Base-by-base conservation (phyloP, 2,888 invertebrate species). In the Lottia gigantea region DNA sequence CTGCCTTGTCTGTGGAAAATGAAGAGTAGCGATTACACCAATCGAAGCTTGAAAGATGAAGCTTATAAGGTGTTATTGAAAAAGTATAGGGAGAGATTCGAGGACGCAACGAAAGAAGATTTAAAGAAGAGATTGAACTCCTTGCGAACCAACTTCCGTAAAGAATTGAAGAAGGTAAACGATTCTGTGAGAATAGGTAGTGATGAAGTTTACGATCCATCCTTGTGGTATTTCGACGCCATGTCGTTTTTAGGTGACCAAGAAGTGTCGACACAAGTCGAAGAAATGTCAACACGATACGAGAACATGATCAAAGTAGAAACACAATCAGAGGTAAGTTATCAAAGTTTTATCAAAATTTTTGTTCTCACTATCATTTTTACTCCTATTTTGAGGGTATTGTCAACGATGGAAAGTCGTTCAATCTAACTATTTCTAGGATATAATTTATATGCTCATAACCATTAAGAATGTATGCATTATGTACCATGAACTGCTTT, bases 1-100 rank as follows among this genome's bases (percentile, higher is more conserved):
- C 64, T 77, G 49, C 81, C 79, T 46, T 74, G 71, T 63, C 73
- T 82, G 49, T 83, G 82, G 82, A 78, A 81, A 70, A 67, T 80
- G 12, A 80, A 80, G 71, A 72, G 72, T 69, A 70, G 74, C 26
- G 81, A 83, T 16, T 81, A 82, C 73, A 74, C 65, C 19, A 75
- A 82, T 71, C 72, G 79, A 67, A 64, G 66, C 15, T 73, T 72
- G 71, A 82, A 80, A 71, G 75, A 75, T 14, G 64, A 65, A 46
- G 75, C 74, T 15, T 74, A 74, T 62, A 49, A 49, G 12, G 62
- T 46, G n/a, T 68, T 74, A 16, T 19, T 73, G 73, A 68, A 16
- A 55, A 76, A 76, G 67, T 76, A 65, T 55, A 49, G 63, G 66
- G 74, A 72, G 62, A 23, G 64, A 46, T 74, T 70, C 47, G 31